A percentile compares a stretch with the other conserved stretches of the same genome.
Conservation (phyloP, 1,140 invertebrate genomes). For the Rhopalosiphum maidis region DNA sequence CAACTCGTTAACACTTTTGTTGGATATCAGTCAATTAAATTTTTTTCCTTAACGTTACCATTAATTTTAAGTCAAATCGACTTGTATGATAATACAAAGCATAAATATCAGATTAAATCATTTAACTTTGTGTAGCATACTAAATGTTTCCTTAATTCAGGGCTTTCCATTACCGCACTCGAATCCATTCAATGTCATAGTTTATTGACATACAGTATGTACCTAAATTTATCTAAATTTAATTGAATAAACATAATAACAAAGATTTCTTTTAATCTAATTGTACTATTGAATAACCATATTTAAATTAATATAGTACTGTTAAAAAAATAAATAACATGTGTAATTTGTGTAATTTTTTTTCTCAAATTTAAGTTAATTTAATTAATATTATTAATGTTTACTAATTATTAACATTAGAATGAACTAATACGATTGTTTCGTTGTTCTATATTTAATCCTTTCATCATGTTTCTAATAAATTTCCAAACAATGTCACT, state of each 20-base stretch:
- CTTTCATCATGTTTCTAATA: too few relatives aligned
- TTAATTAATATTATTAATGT: too few relatives aligned
- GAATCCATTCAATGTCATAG: background rate
- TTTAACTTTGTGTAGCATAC: background rate
- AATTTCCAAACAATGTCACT: too few relatives aligned
- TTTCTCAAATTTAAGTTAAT: too few relatives aligned
- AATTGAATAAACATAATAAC: background rate
- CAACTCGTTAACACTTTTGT: too few relatives aligned
- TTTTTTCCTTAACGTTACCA: background rate
- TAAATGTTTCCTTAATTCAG: background rate
- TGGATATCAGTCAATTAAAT: background rate
- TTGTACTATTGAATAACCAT: background rate
- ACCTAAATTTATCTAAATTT: background rate
- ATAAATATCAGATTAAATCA: too few relatives aligned
- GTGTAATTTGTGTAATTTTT: too few relatives aligned
- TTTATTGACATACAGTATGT: background rate
- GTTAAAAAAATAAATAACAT: too few relatives aligned
- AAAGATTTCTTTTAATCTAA: background rate
- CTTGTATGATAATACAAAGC: background rate
- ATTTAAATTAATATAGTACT: too few relatives aligned
- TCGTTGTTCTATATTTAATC: too few relatives aligned
- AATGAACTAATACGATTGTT: too few relatives aligned
- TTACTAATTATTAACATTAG: too few relatives aligned
- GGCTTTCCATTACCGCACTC: background rate
- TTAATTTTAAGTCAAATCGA: background rate